These are phyloP conservation scores for Serrognathus titanus DNA, from an alignment of 2,888 invertebrate genomes.

Conservation along the genomic window DNA sequence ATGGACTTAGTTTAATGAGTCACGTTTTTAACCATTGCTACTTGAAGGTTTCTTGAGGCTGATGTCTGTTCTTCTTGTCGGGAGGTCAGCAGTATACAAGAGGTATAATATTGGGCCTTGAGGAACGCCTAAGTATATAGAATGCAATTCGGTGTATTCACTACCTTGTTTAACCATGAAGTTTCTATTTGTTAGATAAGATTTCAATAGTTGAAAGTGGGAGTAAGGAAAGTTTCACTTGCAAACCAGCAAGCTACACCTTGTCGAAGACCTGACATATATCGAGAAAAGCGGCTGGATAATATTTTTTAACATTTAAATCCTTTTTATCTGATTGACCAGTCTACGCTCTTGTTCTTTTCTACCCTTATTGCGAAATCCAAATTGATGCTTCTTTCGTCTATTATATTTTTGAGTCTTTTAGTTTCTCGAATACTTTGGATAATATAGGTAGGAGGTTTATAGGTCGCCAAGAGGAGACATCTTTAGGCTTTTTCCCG, in stretches of 20 bases:
- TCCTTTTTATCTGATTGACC: neutral
- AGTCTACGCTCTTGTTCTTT: too few species aligned
- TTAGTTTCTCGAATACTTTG: constrained; percentile 26
- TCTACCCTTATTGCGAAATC: too few species aligned
- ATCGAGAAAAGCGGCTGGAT: neutral
- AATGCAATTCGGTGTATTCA: neutral
- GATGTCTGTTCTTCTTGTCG: neutral
- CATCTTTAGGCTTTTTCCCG: constrained; percentile 20
- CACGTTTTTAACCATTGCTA: neutral
- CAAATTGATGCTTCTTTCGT: too few species aligned
- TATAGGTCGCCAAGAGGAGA: constrained; percentile 23
- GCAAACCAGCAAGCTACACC: neutral
- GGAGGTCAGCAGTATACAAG: neutral
- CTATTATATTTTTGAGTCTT: neutral
- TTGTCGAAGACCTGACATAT: neutral
- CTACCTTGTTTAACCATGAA: neutral
- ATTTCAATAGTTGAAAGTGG: neutral
- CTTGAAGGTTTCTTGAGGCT: neutral
- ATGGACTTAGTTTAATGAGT: neutral
- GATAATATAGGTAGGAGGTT: constrained; percentile 24
- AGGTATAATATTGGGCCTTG: neutral
- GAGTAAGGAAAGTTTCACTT: neutral
- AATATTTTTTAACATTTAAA: neutral
- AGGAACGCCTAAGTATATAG: neutral
- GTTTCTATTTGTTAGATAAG: neutral